Evolutionary conservation across 2,113 vertebrate species (phyloP), one percentile per base, ranked within the genome.

Genomic region (Charadrius vociferus): DNA sequence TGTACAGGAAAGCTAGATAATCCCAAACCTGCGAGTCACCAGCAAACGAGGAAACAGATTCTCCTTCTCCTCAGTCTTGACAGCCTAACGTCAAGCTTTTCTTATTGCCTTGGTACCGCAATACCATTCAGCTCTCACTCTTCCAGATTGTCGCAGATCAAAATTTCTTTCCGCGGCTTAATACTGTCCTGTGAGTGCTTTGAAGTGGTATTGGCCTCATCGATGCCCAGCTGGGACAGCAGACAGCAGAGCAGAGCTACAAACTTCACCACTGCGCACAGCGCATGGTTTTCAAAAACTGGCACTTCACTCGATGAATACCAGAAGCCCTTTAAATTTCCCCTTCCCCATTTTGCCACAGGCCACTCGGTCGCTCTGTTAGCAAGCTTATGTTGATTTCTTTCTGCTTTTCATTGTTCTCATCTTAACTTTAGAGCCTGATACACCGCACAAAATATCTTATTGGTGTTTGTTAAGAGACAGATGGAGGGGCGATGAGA

Each of bases 261-360:
- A 1, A 29, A 3, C n/a, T 19, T 22, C 55, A 1, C 62, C 12
- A 2, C 36, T 12, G 39, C 12, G 6, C 9, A 18, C 74, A 29
- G 30, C 1, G 1, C 17, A 0, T 7, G 55, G 4, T 17, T 47
- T 20, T 45, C 66, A 21, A 29, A 36, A 7, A 0, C 20, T 3
- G 2, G 14, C 30, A 15, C 45, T 75, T 47, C 4, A 3, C 41
- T 14, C 36, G 0, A 27, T 14, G 39, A 20, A 19, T 3, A 20
- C 15, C 56, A 59, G n/a, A 39, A 62, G 26, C 86, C 27, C 34
- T 37, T 3, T 45, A 10, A 14, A 14, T 65, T 34, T 61, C 32
- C 45, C 27, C 2, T 3, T 43, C 10, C 49, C 20, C 15, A 0
- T 7, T n/a, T 7, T 49, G 36, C 49, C 72, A 19, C 29, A 9